Base-by-base conservation (phyloP, 1,140 invertebrate genomes). In the Agrypnia vestita region DNA sequence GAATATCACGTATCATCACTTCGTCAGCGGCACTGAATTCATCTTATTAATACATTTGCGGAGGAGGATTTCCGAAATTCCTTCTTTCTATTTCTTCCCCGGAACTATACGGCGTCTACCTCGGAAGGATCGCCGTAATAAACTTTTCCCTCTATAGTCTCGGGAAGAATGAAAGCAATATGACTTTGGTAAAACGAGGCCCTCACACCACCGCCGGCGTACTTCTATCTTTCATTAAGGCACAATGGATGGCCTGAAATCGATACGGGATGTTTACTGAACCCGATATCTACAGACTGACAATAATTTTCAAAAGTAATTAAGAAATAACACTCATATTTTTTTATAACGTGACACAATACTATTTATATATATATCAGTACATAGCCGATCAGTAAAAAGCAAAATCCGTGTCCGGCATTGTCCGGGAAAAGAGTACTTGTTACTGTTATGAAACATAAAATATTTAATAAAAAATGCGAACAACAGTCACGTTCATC, bases 201-300 rank as follows among this genome's bases (percentile, higher is more conserved):
- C 9, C 71, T 74, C 49, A 74, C 71, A 74, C 71, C 56, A 76
- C 62, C 56, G 13, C 47, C 11, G 17, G 8, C 72, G 56, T 80
- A 55, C 76, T 64, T 78, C 78, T 74, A 80, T 77, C 81, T 83
- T 82, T 82, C 81, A 83, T 83, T 83, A 80, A 76, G 76, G 72
- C 82, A 80, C 81, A 82, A 82, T 82, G 69, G 81, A 80, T 78
- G 69, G 55, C 46, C 67, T 78, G 81, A 82, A 82, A 82, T 82
- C 81, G 80, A 82, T 82, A 82, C 81, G 64, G 81, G 74, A 35
- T 82, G 78, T 80, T 82, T 82, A 80, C 81, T 69, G 71, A 80
- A 78, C 61, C 59, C 67, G 43, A 59, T 53, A 74, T 46, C 51
- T 74, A 74, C 53, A 74, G 71, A 17, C 51, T 55, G 71, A 55